These are phyloP conservation scores for Pseudomyrmex gracilis DNA, from an alignment of 1,140 invertebrate species.

Conservation along the genomic window DNA sequence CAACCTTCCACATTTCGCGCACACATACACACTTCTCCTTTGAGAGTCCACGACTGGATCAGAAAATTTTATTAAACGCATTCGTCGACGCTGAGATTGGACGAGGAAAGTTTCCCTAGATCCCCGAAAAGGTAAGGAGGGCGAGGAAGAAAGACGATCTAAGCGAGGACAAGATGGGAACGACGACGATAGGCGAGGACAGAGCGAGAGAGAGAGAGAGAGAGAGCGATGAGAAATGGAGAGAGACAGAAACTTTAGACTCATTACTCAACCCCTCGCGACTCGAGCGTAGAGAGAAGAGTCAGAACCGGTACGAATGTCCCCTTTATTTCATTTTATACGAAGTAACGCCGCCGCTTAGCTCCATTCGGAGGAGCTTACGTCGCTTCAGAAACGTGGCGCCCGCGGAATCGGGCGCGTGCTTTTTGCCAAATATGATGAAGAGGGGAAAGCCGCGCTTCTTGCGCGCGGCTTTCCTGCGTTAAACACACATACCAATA, in stretches of 20 bases:
- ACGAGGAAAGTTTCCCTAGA: constrained; percentile 58
- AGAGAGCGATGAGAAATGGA: too few relatives aligned
- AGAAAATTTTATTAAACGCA: constrained; percentile 68
- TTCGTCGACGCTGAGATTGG: constrained; percentile 57
- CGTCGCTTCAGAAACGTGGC: constrained; percentile 69
- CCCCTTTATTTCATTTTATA: constrained; percentile 76
- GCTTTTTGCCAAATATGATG: constrained; percentile 68
- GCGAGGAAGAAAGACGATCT: background rate
- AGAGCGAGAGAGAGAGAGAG: constrained; percentile 15
- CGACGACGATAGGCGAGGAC: constrained; percentile 11
- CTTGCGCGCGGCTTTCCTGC: constrained; percentile 1
- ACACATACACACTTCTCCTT: background rate
- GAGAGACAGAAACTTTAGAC: constrained; percentile 65
- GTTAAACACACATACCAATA: background rate
- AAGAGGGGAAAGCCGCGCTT: constrained; percentile 54
- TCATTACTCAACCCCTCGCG: constrained; percentile 69
- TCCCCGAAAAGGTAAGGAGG: constrained; percentile 14
- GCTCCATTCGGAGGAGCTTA: constrained; percentile 55
- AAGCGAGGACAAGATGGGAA: background rate
- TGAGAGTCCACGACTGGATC: background rate
- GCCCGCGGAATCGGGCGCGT: constrained; percentile 60
- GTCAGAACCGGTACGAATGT: constrained; percentile 71
- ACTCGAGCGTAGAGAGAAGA: constrained; percentile 51
- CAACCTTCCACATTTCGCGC: constrained; percentile 9
- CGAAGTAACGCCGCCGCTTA: constrained; percentile 73